These are phyloP conservation scores for Narcine bancroftii DNA, from an alignment of 2,113 vertebrate genomes.

Conservation along the genomic window DNA sequence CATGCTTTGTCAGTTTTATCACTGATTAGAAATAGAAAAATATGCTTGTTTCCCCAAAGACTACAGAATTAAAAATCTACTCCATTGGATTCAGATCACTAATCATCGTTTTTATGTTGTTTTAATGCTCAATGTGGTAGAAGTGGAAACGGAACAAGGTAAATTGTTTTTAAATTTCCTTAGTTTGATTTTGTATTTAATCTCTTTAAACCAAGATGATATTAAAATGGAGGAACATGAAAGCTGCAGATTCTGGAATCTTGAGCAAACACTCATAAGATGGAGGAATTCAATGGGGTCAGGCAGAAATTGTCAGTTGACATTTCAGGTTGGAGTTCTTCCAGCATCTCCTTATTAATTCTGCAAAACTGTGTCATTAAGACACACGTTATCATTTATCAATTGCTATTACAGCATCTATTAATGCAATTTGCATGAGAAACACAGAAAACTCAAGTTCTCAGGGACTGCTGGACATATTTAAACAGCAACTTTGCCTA, in stretches of 20 bases:
- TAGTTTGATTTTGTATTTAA: not conserved
- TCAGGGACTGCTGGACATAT: not conserved
- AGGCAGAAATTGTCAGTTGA: no score
- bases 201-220: not conserved
- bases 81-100: not conserved
- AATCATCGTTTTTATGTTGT: not conserved
- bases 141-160: conserved; percentile 17
- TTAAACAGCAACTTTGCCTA: not conserved
- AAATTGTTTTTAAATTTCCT: not conserved
- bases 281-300: no score
- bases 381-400: no score
- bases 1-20: not conserved
- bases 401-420: not conserved
- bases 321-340: no score
- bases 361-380: no score
- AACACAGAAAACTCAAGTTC: not conserved
- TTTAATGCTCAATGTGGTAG: conserved; percentile 5
- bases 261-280: no score
- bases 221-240: no score
- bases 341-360: no score
- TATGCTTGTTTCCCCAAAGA: no score
- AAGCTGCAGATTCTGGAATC: no score
- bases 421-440: not conserved
- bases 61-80: not conserved
- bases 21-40: not conserved